Percentiles rank a stretch among this genome's conserved stretches.
Evolutionary conservation across 2,797 vertebrate genomes (phyloP).

Genomic region (Pelobates cultripes): DNA sequence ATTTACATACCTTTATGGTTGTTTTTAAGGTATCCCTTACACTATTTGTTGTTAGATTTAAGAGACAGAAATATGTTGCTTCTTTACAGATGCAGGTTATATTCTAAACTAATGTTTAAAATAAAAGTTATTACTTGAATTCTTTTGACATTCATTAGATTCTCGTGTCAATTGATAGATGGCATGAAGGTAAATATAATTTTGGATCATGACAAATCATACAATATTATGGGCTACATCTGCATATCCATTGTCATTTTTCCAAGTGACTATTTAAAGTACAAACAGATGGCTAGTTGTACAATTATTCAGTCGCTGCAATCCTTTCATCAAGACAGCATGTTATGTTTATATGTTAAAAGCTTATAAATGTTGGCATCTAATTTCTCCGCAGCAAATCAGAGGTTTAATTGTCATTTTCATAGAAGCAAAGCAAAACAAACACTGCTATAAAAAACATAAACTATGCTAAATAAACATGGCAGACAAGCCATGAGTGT

Average conservation of each 20-base stretch:
- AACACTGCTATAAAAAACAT: not conserved
- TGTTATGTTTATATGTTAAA: not conserved
- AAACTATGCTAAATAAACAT: not conserved
- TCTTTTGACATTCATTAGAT: not conserved
- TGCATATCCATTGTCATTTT: not conserved
- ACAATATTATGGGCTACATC: not conserved
- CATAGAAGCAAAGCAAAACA: not conserved
- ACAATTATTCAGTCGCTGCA: not conserved
- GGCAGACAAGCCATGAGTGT: too few species aligned
- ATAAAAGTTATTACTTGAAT: not conserved
- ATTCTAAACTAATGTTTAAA: too few species aligned
- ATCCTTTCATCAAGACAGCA: not conserved
- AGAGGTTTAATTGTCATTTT: not conserved
- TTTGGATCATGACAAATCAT: not conserved
- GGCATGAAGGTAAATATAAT: not conserved
- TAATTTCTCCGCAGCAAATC: not conserved
- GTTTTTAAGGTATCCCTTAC: too few species aligned
- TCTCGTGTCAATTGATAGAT: not conserved
- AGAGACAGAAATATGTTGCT: too few species aligned
- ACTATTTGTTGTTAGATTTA: too few species aligned
- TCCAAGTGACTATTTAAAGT: not conserved
- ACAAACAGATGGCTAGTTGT: not conserved
- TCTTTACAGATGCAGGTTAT: too few species aligned
- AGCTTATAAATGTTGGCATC: not conserved
- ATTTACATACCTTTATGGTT: too few species aligned